phyloP scores from a whole-genome alignment of 2,797 vertebrate genomes.

The Halcyon badia region DNA sequence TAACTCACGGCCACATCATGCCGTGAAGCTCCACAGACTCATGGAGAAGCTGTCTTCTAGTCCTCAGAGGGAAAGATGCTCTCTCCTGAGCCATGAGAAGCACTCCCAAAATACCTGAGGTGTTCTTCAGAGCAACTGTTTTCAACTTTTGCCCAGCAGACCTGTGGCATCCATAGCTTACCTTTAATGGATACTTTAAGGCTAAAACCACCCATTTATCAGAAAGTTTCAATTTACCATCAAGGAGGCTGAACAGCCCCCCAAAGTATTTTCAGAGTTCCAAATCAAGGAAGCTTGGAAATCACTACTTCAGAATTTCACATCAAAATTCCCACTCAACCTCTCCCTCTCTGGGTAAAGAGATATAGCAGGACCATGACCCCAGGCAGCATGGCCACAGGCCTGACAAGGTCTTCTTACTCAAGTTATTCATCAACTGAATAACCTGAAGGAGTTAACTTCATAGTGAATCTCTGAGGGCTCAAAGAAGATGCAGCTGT shows the following conservation, averaged over 20 bases:
- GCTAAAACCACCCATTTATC: not conserved
- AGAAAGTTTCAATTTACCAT: not conserved
- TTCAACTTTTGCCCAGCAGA: not conserved
- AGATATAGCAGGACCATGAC: not conserved
- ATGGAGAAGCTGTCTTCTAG: not conserved
- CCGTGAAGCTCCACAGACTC: not conserved
- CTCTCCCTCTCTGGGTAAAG: not conserved
- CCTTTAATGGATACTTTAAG: not conserved
- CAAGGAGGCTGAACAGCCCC: not conserved
- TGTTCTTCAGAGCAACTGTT: not conserved
- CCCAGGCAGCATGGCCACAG: not conserved
- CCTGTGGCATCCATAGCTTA: not conserved
- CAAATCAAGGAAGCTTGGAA: not conserved
- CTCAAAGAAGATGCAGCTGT: not conserved
- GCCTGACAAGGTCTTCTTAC: not conserved
- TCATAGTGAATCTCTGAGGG: not conserved
- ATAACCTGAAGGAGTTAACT: not conserved
- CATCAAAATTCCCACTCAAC: not conserved
- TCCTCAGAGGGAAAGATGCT: not conserved
- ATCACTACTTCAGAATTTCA: not conserved
- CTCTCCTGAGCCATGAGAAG: not conserved
- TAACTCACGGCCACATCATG: not conserved
- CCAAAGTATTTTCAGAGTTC: not conserved
- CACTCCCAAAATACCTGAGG: not conserved
- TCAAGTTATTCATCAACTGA: not conserved